These are phyloP conservation scores for Hystrix brachyura DNA, from an alignment of 2,113 vertebrate genomes.

Conservation along the genomic window DNA sequence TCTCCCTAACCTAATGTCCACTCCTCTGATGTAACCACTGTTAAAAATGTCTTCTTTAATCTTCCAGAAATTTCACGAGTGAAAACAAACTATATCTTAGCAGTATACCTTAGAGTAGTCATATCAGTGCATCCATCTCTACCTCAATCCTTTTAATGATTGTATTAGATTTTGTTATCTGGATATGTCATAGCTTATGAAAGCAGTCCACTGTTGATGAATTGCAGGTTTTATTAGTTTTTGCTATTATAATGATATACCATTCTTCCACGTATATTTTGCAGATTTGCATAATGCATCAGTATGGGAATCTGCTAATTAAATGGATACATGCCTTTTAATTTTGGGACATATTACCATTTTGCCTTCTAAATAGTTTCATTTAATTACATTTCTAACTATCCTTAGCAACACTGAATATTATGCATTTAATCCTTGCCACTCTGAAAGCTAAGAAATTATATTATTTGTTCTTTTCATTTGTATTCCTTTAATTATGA, in stretches of 20 bases:
- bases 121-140: not conserved
- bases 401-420: not conserved
- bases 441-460: not conserved
- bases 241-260: not conserved
- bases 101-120: not conserved
- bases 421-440: slow-evolving; percentile 3
- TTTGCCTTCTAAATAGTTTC: not conserved
- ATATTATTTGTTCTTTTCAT: slow-evolving; percentile 42
- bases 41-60: not conserved
- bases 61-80: not conserved
- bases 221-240: not conserved
- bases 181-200: not conserved
- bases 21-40: not conserved
- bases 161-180: slow-evolving; percentile 26
- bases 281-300: not conserved
- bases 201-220: not conserved
- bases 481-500: slow-evolving; percentile 28
- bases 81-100: not conserved
- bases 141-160: not conserved
- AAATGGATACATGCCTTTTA: not conserved
- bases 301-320: not conserved
- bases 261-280: not conserved
- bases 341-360: slow-evolving; percentile 25
- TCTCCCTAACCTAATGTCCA: not conserved
- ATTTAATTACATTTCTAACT: slow-evolving; percentile 27